Conservation (phyloP, 2,888 invertebrate genomes). For the Morpho deidamia region DNA sequence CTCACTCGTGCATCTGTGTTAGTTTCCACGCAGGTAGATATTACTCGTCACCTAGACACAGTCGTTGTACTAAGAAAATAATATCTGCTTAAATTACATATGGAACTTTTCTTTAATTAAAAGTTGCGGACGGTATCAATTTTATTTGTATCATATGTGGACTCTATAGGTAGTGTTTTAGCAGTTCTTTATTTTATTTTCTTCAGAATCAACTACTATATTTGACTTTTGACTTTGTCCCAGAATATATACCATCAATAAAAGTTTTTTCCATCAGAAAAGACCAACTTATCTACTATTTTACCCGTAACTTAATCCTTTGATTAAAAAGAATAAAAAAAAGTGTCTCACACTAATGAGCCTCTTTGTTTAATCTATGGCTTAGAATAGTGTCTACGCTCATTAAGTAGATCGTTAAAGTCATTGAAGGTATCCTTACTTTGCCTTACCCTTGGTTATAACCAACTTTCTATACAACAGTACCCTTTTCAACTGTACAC, state of each 20-base stretch:
- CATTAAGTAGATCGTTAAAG: constrained; percentile 30
- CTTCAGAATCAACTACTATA: too few species aligned
- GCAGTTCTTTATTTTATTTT: too few species aligned
- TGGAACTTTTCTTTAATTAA: background rate
- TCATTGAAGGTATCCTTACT: constrained; percentile 24
- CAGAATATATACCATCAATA: too few species aligned
- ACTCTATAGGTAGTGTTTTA: too few species aligned
- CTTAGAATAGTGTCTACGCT: constrained; percentile 26
- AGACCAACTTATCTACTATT: background rate
- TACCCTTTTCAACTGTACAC: constrained; percentile 16
- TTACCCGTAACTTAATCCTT: background rate
- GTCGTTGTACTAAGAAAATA: too few species aligned
- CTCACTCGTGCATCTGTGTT: background rate
- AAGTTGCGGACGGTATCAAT: constrained; percentile 1
- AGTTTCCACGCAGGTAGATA: too few species aligned
- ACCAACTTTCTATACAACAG: constrained; percentile 20
- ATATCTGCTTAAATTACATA: too few species aligned
- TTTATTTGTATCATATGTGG: too few species aligned
- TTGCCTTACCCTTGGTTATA: constrained; percentile 25
- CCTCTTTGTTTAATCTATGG: constrained; percentile 18
- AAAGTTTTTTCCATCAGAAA: background rate
- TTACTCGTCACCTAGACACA: too few species aligned
- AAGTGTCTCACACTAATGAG: constrained; percentile 24
- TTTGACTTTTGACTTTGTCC: too few species aligned
- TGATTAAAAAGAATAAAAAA: constrained; percentile 22